These are phyloP conservation scores for Cotesia typhae DNA, from an alignment of 1,140 invertebrate genomes.

Conservation along the genomic window DNA sequence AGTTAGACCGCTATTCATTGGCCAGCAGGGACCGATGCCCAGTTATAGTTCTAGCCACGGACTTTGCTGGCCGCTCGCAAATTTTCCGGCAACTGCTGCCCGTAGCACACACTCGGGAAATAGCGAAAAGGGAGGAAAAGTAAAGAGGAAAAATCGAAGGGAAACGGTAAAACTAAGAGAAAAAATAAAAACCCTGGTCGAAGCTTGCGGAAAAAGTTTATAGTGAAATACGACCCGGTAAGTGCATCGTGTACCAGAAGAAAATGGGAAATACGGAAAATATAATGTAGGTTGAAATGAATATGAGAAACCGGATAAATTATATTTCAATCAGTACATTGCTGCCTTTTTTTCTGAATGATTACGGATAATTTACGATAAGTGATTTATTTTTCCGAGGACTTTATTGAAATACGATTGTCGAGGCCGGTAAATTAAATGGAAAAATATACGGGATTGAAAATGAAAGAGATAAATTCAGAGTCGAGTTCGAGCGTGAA, in stretches of 20 bases:
- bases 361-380: no score
- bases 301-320: no score
- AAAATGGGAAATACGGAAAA: conserved; percentile 19
- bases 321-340: not conserved
- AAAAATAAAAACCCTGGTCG: not conserved
- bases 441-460: not conserved
- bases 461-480: conserved; percentile 4
- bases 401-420: no score
- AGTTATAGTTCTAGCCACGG: not conserved
- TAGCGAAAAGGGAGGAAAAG: not conserved
- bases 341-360: no score
- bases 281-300: not conserved
- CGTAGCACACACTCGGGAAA: conserved; percentile 30
- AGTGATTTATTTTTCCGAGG: not conserved
- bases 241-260: conserved; percentile 19
- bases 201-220: not conserved
- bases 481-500: not conserved
- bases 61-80: conserved; percentile 10
- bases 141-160: conserved; percentile 2
- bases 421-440: not conserved
- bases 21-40: conserved; percentile 20
- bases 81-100: conserved; percentile 19
- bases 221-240: not conserved
- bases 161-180: not conserved
- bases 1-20: conserved; percentile 50